These are phyloP conservation scores for Neodiprion virginianus DNA, from an alignment of 1,140 invertebrate species.

Conservation along the genomic window DNA sequence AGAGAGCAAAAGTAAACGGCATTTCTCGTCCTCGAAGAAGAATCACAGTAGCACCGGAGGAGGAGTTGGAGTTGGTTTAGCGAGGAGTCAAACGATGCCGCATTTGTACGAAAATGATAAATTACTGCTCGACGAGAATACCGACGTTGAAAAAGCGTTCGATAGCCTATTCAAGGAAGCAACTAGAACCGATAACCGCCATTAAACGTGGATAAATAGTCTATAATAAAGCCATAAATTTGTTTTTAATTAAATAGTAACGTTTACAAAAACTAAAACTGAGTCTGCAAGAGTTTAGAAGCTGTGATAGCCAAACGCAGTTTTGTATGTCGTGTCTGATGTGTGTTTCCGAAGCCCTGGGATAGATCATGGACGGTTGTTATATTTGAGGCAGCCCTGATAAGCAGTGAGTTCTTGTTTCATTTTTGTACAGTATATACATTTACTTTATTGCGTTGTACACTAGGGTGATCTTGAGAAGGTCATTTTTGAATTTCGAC, in stretches of 20 bases:
- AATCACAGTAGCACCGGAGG: slow-evolving; percentile 23
- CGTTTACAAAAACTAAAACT: slow-evolving; percentile 5
- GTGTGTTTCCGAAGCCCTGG: slow-evolving; percentile 51
- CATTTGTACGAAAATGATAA: slow-evolving; percentile 69
- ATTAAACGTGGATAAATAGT: slow-evolving; percentile 26
- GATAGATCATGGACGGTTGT: slow-evolving; percentile 44
- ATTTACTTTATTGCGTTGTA: not conserved
- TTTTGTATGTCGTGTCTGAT: slow-evolving; percentile 49
- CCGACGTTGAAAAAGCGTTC: slow-evolving; percentile 78
- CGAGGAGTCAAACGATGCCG: slow-evolving; percentile 78
- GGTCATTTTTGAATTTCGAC: too few relatives aligned
- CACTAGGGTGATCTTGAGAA: too few relatives aligned
- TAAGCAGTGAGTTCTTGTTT: slow-evolving; percentile 44
- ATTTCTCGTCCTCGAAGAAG: slow-evolving; percentile 33
- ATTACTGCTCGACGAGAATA: slow-evolving; percentile 68
- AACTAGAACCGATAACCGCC: slow-evolving; percentile 42
- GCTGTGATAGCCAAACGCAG: slow-evolving; percentile 23
- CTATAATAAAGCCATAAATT: slow-evolving; percentile 12
- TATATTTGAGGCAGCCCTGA: slow-evolving; percentile 41
- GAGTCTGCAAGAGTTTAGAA: slow-evolving; percentile 13
- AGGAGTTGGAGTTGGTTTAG: slow-evolving; percentile 44
- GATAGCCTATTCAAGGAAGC: slow-evolving; percentile 72
- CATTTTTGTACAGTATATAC: slow-evolving; percentile 29
- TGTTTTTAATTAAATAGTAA: slow-evolving; percentile 9
- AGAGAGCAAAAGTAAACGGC: slow-evolving; percentile 34